These are phyloP conservation scores for Melikaiella ostensackeni DNA, from an alignment of 2,888 invertebrate species.

Conservation along the genomic window DNA sequence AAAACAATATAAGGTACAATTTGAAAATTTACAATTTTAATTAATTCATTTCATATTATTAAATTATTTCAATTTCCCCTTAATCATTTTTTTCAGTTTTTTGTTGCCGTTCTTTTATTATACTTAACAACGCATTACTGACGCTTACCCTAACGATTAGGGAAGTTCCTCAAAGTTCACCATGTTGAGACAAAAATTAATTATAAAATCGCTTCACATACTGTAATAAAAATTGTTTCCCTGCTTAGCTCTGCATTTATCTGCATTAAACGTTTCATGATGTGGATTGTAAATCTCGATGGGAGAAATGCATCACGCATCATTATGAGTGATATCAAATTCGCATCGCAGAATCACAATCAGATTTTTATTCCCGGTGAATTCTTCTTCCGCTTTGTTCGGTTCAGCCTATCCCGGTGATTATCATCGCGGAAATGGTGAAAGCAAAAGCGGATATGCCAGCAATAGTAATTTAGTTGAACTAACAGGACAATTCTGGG, in stretches of 20 bases:
- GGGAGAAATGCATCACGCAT: background rate
- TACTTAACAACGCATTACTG: too few species aligned
- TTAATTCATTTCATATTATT: too few species aligned
- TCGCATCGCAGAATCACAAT: slow-evolving; percentile 19
- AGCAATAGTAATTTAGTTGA: slow-evolving; percentile 51
- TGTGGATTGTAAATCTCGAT: background rate
- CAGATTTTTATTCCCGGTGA: slow-evolving; percentile 22
- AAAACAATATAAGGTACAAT: too few species aligned
- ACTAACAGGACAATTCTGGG: slow-evolving; percentile 60
- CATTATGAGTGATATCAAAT: slow-evolving; percentile 17
- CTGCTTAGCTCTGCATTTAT: background rate
- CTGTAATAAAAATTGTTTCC: background rate
- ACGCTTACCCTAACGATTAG: too few species aligned
- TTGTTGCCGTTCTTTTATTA: too few species aligned
- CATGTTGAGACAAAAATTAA: too few species aligned
- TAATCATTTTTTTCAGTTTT: too few species aligned
- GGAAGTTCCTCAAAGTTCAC: too few species aligned
- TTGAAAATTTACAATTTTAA: too few species aligned
- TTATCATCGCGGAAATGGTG: slow-evolving; percentile 61
- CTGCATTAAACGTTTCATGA: background rate
- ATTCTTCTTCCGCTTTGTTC: slow-evolving; percentile 26
- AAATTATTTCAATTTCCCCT: too few species aligned
- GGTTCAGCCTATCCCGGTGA: slow-evolving; percentile 38
- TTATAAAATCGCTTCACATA: background rate
- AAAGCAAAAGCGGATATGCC: slow-evolving; percentile 65